Conservation (phyloP, 1,140 invertebrate species). For the Halesus radiatus region DNA sequence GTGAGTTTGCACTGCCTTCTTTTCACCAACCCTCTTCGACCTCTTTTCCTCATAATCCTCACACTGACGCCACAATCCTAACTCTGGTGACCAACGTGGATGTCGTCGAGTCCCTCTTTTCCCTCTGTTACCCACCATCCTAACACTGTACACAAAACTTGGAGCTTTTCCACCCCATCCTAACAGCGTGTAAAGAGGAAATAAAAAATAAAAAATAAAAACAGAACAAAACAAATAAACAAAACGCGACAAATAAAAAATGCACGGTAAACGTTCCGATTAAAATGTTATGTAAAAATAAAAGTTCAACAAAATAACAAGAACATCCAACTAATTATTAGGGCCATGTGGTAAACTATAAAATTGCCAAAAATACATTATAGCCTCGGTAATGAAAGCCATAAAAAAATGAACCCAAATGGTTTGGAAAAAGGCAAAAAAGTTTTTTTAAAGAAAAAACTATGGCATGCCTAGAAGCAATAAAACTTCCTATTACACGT, state of each 20-base stretch:
- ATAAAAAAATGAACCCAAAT: constrained; percentile 34
- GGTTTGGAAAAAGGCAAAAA: not conserved
- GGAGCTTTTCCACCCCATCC: no score
- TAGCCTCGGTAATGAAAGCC: constrained; percentile 14
- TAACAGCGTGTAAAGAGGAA: no score
- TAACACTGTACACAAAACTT: no score
- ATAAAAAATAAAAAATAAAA: no score
- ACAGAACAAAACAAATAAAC: not conserved
- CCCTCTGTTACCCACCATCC: no score
- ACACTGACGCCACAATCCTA: no score
- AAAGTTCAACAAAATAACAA: not conserved
- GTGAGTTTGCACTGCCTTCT: no score
- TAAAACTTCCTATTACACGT: not conserved
- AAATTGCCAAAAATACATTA: constrained; percentile 20
- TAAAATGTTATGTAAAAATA: not conserved
- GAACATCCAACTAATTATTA: not conserved
- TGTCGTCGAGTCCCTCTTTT: no score
- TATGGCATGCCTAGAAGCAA: constrained; percentile 23
- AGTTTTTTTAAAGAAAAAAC: constrained; percentile 19
- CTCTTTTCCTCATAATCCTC: no score
- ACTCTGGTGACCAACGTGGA: no score
- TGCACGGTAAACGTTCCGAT: not conserved
- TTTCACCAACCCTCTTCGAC: no score
- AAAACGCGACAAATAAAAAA: not conserved
- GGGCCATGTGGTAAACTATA: not conserved